Percentiles rank a stretch among this genome's conserved stretches.
These are phyloP conservation scores for Myotis planiceps DNA, from an alignment of 2,797 vertebrate species.

Conservation along the genomic window DNA sequence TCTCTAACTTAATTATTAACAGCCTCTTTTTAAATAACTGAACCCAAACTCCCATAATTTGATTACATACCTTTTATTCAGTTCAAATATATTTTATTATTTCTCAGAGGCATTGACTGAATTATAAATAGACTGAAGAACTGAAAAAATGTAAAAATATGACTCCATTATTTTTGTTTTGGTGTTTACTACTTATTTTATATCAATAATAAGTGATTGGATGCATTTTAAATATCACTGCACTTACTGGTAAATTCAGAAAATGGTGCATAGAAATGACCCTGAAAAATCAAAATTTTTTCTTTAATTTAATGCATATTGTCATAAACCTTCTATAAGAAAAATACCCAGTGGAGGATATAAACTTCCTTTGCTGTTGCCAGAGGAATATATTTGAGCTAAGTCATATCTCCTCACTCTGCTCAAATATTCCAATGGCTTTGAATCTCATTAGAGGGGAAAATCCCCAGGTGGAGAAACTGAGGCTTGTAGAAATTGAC, in stretches of 20 bases:
- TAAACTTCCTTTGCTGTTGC: not conserved
- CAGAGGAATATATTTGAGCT: not conserved
- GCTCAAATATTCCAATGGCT: not conserved
- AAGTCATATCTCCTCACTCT: not conserved
- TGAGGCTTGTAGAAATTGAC: not conserved
- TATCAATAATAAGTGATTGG: not conserved
- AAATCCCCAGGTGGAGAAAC: constrained; percentile 18
- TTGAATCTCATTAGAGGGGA: not conserved
- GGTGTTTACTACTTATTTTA: not conserved
- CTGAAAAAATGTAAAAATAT: not conserved
- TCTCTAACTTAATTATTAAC: not conserved
- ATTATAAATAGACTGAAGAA: not conserved
- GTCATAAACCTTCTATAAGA: not conserved
- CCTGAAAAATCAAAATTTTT: not conserved
- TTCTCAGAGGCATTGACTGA: not conserved
- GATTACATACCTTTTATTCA: not conserved
- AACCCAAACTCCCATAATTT: not conserved
- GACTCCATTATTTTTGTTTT: not conserved
- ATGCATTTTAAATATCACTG: not conserved
- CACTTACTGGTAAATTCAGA: not conserved
- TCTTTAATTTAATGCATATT: not conserved
- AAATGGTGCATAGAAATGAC: not conserved
- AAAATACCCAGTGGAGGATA: not conserved
- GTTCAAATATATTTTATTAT: not conserved
- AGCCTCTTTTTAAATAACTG: constrained; percentile 9